Base-by-base conservation (phyloP, 2,888 invertebrate species). In the Tachina fera region DNA sequence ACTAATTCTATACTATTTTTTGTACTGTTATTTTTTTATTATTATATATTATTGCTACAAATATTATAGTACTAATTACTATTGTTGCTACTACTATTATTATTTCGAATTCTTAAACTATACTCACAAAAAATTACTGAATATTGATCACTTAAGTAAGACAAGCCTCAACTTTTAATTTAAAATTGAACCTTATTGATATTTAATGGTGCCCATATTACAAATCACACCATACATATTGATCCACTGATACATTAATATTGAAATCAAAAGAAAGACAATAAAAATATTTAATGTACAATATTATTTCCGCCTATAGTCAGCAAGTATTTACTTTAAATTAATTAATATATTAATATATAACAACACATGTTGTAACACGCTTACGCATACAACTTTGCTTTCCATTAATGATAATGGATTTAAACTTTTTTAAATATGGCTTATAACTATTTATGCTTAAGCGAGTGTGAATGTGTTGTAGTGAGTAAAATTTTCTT, bases 321-420 rank as follows among this genome's bases (percentile, higher is more conserved):
- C 45, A 31, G 58, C 3, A 58, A 43, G 53, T 63, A 53, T 68
- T 76, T 76, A 58, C 31, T 71, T 65, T 65, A 39, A 71, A 71
- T 83, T 83, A 83, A 83, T 78, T 67, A 77, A 71, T 49, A 56
- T 16, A 43, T 76, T 65, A 70, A 81, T 49, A 19, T 49, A 19
- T 53, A 43, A 4, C 22, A 70, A 43, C 70, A 63, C 45, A 45
- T 68, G 63, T 65, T 67, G n/a, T 22, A 9, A 41, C 47, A 56
- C 11, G 19, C 8, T 31, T 14, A 43, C 31, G 1, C 43, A 43
- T 1, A 41, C 58, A 41, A 1, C 31, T 74, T 41, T 49, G 3
- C 19, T 41, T 13, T 9, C 31, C 43, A 39, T 70, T 43, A 72
- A 72, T 77, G 60, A 65, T 83, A 65, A 68, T 41, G 71, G 51